phyloP scores from a whole-genome alignment of 2,797 vertebrate species.

The Ataeniobius toweri region DNA sequence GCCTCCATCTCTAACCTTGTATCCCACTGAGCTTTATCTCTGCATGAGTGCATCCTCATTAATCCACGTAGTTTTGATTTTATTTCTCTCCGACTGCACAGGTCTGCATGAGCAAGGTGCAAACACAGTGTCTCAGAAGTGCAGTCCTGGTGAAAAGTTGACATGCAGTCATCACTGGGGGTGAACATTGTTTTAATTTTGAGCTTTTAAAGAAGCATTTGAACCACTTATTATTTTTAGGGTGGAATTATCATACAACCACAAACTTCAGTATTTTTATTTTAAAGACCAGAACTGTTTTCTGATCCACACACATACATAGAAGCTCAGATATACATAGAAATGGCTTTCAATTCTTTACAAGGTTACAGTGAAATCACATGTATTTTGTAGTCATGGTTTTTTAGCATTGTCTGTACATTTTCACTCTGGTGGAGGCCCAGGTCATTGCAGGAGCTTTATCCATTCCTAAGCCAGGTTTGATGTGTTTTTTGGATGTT shows the following conservation, averaged over 20 bases:
- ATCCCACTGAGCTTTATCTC: slow-evolving; percentile 11
- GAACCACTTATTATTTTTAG: background rate
- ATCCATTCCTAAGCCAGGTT: background rate
- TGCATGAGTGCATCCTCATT: slow-evolving; percentile 14
- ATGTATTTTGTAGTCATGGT: too few species aligned
- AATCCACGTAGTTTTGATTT: slow-evolving; percentile 14
- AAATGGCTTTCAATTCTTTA: background rate
- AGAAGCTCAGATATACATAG: background rate
- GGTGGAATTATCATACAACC: background rate
- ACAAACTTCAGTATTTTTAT: background rate
- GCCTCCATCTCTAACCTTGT: slow-evolving; percentile 5
- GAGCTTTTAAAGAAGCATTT: slow-evolving; percentile 2
- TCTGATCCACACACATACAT: background rate
- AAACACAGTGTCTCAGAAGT: slow-evolving; percentile 10
- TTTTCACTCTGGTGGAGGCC: too few species aligned
- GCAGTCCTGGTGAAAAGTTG: background rate
- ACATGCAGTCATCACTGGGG: background rate
- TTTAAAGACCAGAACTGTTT: too few species aligned
- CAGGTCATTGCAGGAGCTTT: background rate
- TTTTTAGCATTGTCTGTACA: too few species aligned
- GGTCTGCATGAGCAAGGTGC: background rate
- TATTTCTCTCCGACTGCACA: slow-evolving; percentile 2
- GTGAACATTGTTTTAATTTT: background rate
- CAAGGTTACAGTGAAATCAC: background rate
- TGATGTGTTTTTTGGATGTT: background rate